A percentile compares a stretch with the other conserved stretches of the same genome.
These are phyloP conservation scores for Solenodon paradoxus DNA, from an alignment of 2,113 vertebrate genomes.

Conservation along the genomic window DNA sequence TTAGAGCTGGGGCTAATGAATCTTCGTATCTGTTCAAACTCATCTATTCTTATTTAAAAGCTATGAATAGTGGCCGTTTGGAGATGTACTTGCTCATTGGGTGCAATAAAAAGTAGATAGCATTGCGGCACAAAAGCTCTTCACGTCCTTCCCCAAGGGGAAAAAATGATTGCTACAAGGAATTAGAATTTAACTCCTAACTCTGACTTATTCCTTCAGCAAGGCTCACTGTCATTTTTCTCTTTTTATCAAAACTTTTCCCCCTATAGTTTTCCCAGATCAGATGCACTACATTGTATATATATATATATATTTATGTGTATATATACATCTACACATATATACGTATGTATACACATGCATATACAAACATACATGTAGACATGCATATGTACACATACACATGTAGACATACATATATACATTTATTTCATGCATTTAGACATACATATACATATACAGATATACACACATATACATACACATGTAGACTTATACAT, in stretches of 20 bases:
- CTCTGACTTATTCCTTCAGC: slow-evolving; percentile 23
- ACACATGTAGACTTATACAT: too few species aligned
- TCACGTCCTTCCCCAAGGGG: slow-evolving; percentile 58
- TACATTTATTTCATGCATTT: too few species aligned
- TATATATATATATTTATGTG: not conserved
- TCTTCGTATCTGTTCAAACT: slow-evolving; percentile 63
- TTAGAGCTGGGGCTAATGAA: slow-evolving; percentile 56
- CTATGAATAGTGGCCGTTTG: slow-evolving; percentile 60
- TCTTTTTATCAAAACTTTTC: not conserved
- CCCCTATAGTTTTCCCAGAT: not conserved
- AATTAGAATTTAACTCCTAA: slow-evolving; percentile 68
- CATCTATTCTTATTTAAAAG: slow-evolving; percentile 72
- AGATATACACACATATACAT: too few species aligned
- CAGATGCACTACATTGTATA: not conserved
- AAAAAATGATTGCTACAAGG: slow-evolving; percentile 35
- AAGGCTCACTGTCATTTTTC: not conserved
- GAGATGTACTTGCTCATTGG: slow-evolving; percentile 57
- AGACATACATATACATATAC: too few species aligned
- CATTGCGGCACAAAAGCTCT: slow-evolving; percentile 37
- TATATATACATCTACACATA: too few species aligned
- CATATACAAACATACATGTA: too few species aligned
- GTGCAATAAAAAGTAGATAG: slow-evolving; percentile 68
- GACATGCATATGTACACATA: too few species aligned
- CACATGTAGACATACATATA: too few species aligned
- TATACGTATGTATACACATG: too few species aligned